These are phyloP conservation scores for Cantharis rustica DNA, from an alignment of 2,888 invertebrate genomes.

Conservation along the genomic window DNA sequence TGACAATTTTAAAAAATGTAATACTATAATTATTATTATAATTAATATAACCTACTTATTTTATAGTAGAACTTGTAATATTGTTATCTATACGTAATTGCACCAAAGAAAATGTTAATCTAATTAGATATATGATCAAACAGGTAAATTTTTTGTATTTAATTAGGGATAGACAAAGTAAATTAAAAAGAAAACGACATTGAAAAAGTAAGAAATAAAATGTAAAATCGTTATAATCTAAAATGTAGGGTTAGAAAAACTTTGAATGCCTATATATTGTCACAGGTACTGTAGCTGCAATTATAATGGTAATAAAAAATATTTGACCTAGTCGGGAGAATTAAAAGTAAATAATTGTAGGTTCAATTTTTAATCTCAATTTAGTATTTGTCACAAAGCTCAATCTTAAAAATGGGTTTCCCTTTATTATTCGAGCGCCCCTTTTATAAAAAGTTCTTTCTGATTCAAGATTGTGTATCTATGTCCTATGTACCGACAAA, in stretches of 20 bases:
- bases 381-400: background rate
- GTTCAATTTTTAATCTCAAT: background rate
- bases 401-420: background rate
- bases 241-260: background rate
- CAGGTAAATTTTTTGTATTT: too few species aligned
- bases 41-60: too few species aligned
- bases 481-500: slow-evolving; percentile 27
- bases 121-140: too few species aligned
- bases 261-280: background rate
- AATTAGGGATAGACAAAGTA: too few species aligned
- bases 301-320: background rate
- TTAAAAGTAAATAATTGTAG: background rate
- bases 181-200: too few species aligned
- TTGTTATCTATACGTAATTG: too few species aligned
- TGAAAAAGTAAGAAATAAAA: background rate
- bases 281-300: background rate
- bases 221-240: background rate
- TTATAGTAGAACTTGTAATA: too few species aligned
- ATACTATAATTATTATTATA: too few species aligned
- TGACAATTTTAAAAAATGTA: too few species aligned
- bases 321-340: background rate
- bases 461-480: slow-evolving; percentile 15
- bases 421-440: background rate
- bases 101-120: too few species aligned
- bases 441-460: slow-evolving; percentile 15